A percentile compares a stretch with the other conserved stretches of the same genome.
phyloP scores from a whole-genome alignment of 2,888 invertebrate genomes.

The Chouioia cunea region DNA sequence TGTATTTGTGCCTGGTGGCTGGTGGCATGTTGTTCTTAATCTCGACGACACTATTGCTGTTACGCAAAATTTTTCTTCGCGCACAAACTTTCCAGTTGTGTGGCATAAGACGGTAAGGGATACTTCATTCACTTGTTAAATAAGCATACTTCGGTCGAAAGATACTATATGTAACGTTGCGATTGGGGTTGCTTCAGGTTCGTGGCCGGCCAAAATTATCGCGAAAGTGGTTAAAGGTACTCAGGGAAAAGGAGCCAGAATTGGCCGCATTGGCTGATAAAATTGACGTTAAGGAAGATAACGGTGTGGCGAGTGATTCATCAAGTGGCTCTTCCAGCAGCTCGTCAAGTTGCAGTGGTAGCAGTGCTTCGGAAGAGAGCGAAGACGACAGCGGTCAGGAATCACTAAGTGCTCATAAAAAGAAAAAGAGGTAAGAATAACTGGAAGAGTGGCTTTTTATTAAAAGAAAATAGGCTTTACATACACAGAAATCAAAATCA shows the following conservation, averaged over 20 bases:
- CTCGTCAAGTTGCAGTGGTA: slow-evolving; percentile 77
- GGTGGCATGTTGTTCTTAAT: slow-evolving; percentile 99
- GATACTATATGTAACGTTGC: neutral
- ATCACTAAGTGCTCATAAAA: slow-evolving; percentile 87
- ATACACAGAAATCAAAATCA: slow-evolving; percentile 14
- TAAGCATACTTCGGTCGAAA: neutral
- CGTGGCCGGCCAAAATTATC: slow-evolving; percentile 96
- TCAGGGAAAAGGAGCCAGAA: slow-evolving; percentile 81
- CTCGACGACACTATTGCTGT: slow-evolving; percentile 96
- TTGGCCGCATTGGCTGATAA: slow-evolving; percentile 83
- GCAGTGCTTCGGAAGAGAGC: slow-evolving; percentile 76
- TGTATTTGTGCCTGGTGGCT: slow-evolving; percentile 98
- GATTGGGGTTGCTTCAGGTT: slow-evolving; percentile 63
- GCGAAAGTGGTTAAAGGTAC: slow-evolving; percentile 86
- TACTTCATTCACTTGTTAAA: neutral
- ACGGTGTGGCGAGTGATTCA: slow-evolving; percentile 94
- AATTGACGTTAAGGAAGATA: slow-evolving; percentile 87
- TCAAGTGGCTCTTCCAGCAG: slow-evolving; percentile 85
- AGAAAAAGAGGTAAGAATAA: slow-evolving; percentile 74
- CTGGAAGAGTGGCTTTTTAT: slow-evolving; percentile 7
- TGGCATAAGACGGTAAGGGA: slow-evolving; percentile 91
- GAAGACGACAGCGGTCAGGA: slow-evolving; percentile 88
- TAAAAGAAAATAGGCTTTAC: slow-evolving; percentile 6
- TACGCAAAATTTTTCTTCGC: slow-evolving; percentile 97
- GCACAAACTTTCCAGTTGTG: slow-evolving; percentile 95